These are phyloP conservation scores for Lissonota sp. DNA, from an alignment of 2,888 invertebrate species.

Conservation along the genomic window DNA sequence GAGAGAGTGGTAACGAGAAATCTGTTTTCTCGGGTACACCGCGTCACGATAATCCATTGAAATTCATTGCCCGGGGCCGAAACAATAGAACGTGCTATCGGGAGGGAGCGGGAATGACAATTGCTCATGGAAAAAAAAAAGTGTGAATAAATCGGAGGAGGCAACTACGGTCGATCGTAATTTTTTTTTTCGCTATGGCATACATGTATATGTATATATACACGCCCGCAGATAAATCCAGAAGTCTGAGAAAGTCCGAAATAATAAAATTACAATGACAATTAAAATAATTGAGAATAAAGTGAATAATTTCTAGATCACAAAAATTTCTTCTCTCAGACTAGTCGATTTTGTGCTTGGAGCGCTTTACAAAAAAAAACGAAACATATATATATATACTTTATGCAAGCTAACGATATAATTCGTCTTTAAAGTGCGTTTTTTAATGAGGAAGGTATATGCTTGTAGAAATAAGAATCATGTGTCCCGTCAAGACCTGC, in stretches of 20 bases:
- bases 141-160: slow-evolving; percentile 39
- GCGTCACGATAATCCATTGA: slow-evolving; percentile 29
- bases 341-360: slow-evolving; percentile 32
- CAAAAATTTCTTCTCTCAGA: slow-evolving; percentile 27
- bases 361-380: slow-evolving; percentile 37
- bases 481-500: slow-evolving; percentile 91
- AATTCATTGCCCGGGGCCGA: slow-evolving; percentile 35
- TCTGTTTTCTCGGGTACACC: background rate
- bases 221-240: slow-evolving; percentile 37
- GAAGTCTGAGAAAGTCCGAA: slow-evolving; percentile 43
- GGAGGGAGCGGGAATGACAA: slow-evolving; percentile 10
- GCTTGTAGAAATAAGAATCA: slow-evolving; percentile 90
- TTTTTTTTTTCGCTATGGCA: slow-evolving; percentile 23
- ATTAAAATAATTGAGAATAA: background rate
- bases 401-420: slow-evolving; percentile 61
- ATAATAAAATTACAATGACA: slow-evolving; percentile 35
- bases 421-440: slow-evolving; percentile 63
- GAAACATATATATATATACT: slow-evolving; percentile 17
- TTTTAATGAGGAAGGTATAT: slow-evolving; percentile 77
- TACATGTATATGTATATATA: slow-evolving; percentile 27
- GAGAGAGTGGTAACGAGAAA: background rate
- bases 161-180: slow-evolving; percentile 72
- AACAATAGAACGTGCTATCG: slow-evolving; percentile 39
- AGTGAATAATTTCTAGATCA: background rate
- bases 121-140: background rate